Evolutionary conservation across 2,797 vertebrate species (phyloP).

Genomic region (Staurois parvus): DNA sequence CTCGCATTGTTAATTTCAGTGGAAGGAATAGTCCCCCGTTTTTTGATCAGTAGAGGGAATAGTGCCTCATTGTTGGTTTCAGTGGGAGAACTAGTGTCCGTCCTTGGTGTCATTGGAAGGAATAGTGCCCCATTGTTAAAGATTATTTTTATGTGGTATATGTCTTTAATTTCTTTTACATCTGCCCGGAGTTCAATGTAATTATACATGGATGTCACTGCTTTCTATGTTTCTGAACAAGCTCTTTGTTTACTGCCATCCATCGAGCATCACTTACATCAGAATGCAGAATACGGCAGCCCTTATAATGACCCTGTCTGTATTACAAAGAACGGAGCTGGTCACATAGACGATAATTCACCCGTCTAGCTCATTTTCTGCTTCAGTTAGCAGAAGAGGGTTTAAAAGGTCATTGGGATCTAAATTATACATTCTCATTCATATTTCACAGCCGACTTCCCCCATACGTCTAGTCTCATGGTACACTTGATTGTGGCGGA

Average conservation of each 20-base stretch:
- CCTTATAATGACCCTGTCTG: background rate
- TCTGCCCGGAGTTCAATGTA: too few relatives aligned
- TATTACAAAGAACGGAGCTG: background rate
- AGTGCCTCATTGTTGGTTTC: too few relatives aligned
- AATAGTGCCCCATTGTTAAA: too few relatives aligned
- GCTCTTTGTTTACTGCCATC: background rate
- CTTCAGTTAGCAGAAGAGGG: background rate
- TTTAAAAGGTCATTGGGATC: background rate
- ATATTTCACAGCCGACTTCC: slow-evolving; percentile 20
- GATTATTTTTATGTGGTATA: too few relatives aligned
- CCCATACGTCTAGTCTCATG: background rate
- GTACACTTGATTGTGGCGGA: background rate
- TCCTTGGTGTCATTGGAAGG: too few relatives aligned
- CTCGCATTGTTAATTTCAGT: too few relatives aligned
- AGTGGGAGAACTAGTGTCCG: too few relatives aligned
- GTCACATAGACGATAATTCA: background rate
- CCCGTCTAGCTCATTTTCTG: background rate
- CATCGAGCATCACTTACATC: too few relatives aligned
- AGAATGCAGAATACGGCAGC: background rate
- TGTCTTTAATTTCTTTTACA: too few relatives aligned
- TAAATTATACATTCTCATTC: slow-evolving; percentile 42
- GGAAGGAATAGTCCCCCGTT: too few relatives aligned
- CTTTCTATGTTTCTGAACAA: background rate
- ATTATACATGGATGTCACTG: background rate
- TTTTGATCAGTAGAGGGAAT: too few relatives aligned